phyloP scores from a whole-genome alignment of 2,888 invertebrate species.

The Sesia apiformis region DNA sequence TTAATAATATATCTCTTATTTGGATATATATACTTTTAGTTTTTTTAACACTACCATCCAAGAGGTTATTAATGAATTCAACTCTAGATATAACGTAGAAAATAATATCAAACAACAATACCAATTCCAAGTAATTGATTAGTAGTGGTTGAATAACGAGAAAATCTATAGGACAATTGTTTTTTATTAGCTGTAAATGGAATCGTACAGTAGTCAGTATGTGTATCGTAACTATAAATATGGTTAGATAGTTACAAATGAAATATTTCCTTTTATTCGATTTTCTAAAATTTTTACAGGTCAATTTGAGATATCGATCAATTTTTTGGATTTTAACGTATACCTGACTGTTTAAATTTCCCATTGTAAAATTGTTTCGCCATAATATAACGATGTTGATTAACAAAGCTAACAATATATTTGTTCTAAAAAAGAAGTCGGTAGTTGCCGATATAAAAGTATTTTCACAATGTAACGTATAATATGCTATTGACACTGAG shows the following conservation, averaged over 20 bases:
- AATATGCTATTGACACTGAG: background rate
- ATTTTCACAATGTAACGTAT: background rate
- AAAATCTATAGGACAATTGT: background rate
- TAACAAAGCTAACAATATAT: background rate
- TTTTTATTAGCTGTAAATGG: background rate
- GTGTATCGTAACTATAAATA: background rate
- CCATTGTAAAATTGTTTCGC: background rate
- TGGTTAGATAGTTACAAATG: background rate
- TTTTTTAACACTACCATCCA: slow-evolving; percentile 8
- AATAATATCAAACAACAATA: slow-evolving; percentile 23
- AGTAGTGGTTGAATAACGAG: background rate
- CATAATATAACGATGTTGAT: background rate
- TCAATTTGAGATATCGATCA: slow-evolving; percentile 17
- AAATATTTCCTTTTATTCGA: background rate
- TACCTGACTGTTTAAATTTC: slow-evolving; percentile 20
- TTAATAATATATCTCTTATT: background rate
- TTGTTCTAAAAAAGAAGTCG: background rate
- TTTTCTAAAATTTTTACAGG: background rate
- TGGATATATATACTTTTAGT: too few relatives aligned
- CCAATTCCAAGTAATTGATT: slow-evolving; percentile 16
- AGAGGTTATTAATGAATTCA: slow-evolving; percentile 24
- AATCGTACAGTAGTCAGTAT: background rate
- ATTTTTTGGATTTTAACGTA: slow-evolving; percentile 47
- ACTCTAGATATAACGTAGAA: slow-evolving; percentile 24
- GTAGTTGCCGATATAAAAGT: background rate